Evolutionary conservation across 2,797 vertebrate genomes (phyloP).

Genomic region (Acanthurus lineatus): DNA sequence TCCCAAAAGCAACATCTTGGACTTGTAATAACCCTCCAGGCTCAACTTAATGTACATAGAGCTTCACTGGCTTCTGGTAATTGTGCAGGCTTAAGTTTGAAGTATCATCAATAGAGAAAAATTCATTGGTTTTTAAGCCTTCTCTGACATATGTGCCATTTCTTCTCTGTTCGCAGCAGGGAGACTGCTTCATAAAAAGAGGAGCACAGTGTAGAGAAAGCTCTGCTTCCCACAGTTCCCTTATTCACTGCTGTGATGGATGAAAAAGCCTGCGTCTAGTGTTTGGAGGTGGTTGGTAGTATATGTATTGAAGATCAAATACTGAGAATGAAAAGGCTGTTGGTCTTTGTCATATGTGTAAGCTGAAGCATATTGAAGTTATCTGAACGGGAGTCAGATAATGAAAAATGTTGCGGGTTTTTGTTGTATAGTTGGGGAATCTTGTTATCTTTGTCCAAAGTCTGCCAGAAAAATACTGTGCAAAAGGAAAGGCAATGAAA

Average conservation of each 20-base stretch:
- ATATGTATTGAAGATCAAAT: slow-evolving; percentile 28
- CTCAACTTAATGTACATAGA: background rate
- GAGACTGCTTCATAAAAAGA: slow-evolving; percentile 2
- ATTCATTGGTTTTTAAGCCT: slow-evolving; percentile 16
- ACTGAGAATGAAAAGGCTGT: background rate
- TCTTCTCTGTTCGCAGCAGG: slow-evolving; percentile 24
- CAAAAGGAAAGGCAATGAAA: background rate
- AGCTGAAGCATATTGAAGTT: slow-evolving; percentile 4
- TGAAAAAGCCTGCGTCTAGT: slow-evolving; percentile 24
- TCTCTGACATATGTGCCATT: slow-evolving; percentile 28
- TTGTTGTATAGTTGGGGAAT: too few species aligned
- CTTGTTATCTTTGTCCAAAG: background rate
- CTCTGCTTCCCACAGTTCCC: slow-evolving; percentile 14
- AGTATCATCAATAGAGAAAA: slow-evolving; percentile 20
- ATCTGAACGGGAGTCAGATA: slow-evolving; percentile 3
- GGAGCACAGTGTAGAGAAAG: background rate
- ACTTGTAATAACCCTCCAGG: background rate
- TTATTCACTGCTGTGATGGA: slow-evolving; percentile 19
- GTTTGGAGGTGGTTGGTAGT: slow-evolving; percentile 19
- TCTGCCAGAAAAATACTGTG: background rate
- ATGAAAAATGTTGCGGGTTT: background rate
- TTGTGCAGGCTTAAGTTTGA: slow-evolving; percentile 26
- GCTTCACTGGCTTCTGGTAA: background rate
- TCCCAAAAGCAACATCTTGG: background rate
- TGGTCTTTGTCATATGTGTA: slow-evolving; percentile 10